Percentiles rank a stretch among this genome's conserved stretches.
Evolutionary conservation across 2,113 vertebrate genomes (phyloP).

Genomic region (Nibea albiflora): DNA sequence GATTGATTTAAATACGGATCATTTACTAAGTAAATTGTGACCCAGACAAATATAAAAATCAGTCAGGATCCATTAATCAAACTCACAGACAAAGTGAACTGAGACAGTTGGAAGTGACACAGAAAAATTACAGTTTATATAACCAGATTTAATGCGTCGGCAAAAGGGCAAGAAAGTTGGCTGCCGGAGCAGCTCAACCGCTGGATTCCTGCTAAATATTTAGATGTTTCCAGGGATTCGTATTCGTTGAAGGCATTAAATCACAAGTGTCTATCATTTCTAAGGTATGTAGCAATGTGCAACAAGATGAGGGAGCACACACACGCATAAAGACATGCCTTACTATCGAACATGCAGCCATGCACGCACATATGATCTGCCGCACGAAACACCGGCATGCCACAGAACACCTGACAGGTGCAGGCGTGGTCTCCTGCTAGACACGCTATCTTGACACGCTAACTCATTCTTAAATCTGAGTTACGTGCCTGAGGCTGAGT

Average conservation of each 20-base stretch:
- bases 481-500: slow-evolving; percentile 74
- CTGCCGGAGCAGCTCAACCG: background rate
- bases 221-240: slow-evolving; percentile 69
- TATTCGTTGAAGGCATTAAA: slow-evolving; percentile 49
- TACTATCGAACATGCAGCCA: slow-evolving; percentile 43
- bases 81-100: slow-evolving; percentile 6
- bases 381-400: slow-evolving; percentile 81
- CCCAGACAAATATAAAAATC: background rate
- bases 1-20: background rate
- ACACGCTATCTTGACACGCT: slow-evolving; percentile 87
- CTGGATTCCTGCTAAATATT: slow-evolving; percentile 63
- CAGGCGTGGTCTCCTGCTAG: slow-evolving; percentile 83
- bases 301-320: slow-evolving; percentile 34
- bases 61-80: slow-evolving; percentile 13
- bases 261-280: slow-evolving; percentile 73
- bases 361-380: slow-evolving; percentile 54
- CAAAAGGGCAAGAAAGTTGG: slow-evolving; percentile 14
- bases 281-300: slow-evolving; percentile 74
- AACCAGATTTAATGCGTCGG: slow-evolving; percentile 45
- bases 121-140: slow-evolving; percentile 52
- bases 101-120: slow-evolving; percentile 6
- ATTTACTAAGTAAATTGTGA: background rate
- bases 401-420: slow-evolving; percentile 85
- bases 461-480: slow-evolving; percentile 87
- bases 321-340: slow-evolving; percentile 39